Percentiles rank a stretch among this genome's conserved stretches.
Evolutionary conservation across 1,140 invertebrate genomes (phyloP).

Genomic region (Drosophila lacertosa): DNA sequence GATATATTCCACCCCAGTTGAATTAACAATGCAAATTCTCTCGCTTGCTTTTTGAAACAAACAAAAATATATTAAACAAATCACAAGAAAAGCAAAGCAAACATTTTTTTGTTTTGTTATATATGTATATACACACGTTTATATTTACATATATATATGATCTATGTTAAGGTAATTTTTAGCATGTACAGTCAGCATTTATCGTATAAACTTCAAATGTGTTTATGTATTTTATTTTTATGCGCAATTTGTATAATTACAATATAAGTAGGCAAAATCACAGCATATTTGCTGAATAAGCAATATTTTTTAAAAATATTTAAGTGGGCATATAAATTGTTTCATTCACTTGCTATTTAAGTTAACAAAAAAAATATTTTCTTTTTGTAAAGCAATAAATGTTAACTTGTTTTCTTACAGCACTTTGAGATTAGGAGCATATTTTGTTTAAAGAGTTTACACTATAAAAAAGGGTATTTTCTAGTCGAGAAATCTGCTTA

Average conservation of each 20-base stretch:
- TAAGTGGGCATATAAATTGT: no score
- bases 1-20: conserved; percentile 40
- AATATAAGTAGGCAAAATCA: no score
- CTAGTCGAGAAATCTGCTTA: not conserved
- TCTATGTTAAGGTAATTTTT: conserved; percentile 24
- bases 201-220: not conserved
- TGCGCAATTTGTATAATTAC: not conserved
- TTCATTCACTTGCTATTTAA: no score
- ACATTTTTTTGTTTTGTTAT: no score
- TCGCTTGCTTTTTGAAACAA: conserved; percentile 8
- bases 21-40: conserved; percentile 57
- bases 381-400: no score
- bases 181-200: not conserved
- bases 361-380: no score
- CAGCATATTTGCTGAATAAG: no score
- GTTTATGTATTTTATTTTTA: not conserved
- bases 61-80: conserved; percentile 25
- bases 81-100: conserved; percentile 12
- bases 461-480: conserved; percentile 21
- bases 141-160: conserved; percentile 19
- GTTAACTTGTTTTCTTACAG: no score
- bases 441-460: not conserved
- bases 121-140: no score
- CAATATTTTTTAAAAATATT: no score
- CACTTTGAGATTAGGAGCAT: no score